Conservation (phyloP, 2,888 invertebrate genomes). For the Oligia latruncula region DNA sequence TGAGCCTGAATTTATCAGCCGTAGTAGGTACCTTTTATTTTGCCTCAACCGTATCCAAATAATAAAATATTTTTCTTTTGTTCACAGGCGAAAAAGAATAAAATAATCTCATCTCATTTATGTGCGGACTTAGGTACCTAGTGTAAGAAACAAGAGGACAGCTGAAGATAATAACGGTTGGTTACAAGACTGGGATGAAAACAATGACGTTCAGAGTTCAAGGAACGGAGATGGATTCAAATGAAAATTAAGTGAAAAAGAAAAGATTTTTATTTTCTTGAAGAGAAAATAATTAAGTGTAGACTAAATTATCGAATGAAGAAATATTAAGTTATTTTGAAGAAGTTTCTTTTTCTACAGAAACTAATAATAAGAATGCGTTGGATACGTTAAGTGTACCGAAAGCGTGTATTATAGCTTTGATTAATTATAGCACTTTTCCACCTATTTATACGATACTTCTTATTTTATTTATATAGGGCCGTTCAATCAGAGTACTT, state of each 20-base stretch:
- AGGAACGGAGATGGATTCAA: neutral
- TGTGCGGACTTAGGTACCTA: constrained; percentile 31
- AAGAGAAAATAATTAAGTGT: neutral
- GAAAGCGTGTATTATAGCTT: neutral
- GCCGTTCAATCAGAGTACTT: too few species aligned
- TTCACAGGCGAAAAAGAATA: constrained; percentile 30
- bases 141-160: constrained; percentile 5
- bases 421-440: too few species aligned
- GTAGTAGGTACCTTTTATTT: neutral
- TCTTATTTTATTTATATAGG: too few species aligned
- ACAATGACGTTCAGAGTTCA: neutral
- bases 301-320: neutral
- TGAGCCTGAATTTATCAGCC: neutral
- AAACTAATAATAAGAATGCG: neutral
- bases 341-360: neutral
- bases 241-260: neutral
- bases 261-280: neutral
- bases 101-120: constrained; percentile 27
- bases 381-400: neutral
- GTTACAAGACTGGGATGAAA: constrained; percentile 5
- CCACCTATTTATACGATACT: too few species aligned
- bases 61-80: constrained; percentile 4
- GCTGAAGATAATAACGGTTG: constrained; percentile 8
- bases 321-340: neutral
- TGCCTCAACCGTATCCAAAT: neutral